A percentile compares a stretch with the other conserved stretches of the same genome.
Evolutionary conservation across 2,888 invertebrate species (phyloP).

Genomic region (Norana najaformis): DNA sequence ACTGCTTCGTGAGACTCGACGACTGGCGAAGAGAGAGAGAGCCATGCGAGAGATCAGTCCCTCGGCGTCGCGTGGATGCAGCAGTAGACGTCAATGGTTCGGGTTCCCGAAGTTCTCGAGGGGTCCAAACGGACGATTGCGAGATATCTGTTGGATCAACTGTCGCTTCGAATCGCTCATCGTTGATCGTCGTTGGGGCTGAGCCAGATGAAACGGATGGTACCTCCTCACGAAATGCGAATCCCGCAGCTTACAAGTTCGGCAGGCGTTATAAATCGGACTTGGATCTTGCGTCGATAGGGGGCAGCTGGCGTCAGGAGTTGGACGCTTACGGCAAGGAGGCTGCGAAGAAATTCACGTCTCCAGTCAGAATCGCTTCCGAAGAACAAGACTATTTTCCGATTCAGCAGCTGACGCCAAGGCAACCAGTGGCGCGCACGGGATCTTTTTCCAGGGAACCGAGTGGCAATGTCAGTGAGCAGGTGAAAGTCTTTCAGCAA

Average conservation of each 20-base stretch:
- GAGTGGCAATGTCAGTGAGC: not conserved
- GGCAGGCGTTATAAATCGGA: not conserved
- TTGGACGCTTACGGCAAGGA: not conserved
- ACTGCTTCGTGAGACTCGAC: not conserved
- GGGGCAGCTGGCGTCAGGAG: not conserved
- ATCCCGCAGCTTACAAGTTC: not conserved
- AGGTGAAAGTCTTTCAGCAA: not conserved
- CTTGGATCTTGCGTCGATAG: not conserved
- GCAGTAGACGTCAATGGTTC: not conserved
- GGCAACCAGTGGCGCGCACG: not conserved
- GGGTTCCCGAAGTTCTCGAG: not conserved
- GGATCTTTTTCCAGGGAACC: not conserved
- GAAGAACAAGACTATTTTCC: not conserved
- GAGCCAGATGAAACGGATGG: not conserved
- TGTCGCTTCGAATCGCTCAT: not conserved
- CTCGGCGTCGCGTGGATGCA: not conserved
- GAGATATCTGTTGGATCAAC: not conserved
- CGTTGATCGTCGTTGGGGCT: not conserved
- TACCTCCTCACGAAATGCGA: not conserved
- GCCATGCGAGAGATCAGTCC: not conserved
- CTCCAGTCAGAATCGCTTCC: not conserved
- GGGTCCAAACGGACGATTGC: not conserved
- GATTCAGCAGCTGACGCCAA: not conserved
- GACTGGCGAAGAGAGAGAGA: not conserved
- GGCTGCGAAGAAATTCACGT: not conserved